Evolutionary conservation across 1,140 invertebrate genomes (phyloP), one percentile per base, ranked within the genome.

Genomic region (Subanguina moxae): DNA sequence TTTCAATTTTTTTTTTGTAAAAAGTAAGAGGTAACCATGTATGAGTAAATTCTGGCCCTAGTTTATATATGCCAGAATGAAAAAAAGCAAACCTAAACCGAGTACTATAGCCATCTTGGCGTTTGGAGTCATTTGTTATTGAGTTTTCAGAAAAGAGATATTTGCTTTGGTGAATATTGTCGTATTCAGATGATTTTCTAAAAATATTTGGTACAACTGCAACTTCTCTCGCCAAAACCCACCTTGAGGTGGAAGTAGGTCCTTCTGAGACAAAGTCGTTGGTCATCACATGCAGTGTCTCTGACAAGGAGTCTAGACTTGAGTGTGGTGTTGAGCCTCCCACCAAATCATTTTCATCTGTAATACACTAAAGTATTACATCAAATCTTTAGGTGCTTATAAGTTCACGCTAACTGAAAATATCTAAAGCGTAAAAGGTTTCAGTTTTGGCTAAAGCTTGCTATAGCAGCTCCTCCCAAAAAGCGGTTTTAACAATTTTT

Each of bases 211-310:
- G 3, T 1, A 45, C 57, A 62, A 23, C 19, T 43, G 25, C 32
- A 27, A 30, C 1, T 8, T 21, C 19, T 48, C 45, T 1, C 1
- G 7, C 38, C 23, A n/a, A 17, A n/a, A n/a, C n/a, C 17, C 57
- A 82, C 77, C 76, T 70, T 32, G 75, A 80, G 27, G 74, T 68
- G 8, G 80, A 80, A 1, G 80, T 76, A 13, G 63, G 74, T n/a
- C 62, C 76, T 61, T 80, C 78, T 0, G 80, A 82, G 9, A 75
- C 65, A 42, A 82, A 82, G 64, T 80, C 78, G 71, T 82, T 80
- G 13, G 78, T 80, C 27, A 82, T 65, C 42, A 82, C 69, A 32
- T 78, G 62, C 1, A 80, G 56, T 63, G 78, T 76, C 28, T 80
- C 78, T 23, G 76, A 78, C 13, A 80, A 68, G 15, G 77, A 79